Conservation (phyloP, 2,113 vertebrate genomes). For the Lota lota region DNA sequence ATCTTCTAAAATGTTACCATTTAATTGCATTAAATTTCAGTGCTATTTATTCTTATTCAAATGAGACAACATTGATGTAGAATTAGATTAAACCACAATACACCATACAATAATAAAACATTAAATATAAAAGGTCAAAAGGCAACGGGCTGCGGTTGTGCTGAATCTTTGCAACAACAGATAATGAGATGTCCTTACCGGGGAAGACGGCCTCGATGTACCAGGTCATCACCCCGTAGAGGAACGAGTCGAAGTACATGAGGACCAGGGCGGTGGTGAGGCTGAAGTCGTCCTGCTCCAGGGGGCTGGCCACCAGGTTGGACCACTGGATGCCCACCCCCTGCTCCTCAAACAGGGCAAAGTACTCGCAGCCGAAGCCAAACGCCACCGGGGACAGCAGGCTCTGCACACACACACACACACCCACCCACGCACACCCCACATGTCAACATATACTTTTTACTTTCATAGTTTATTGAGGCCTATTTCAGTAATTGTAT, state of each 20-base stretch:
- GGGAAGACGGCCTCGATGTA: constrained; percentile 96
- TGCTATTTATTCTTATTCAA: too few species aligned
- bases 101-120: too few species aligned
- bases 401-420: constrained; percentile 73
- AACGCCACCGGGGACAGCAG: constrained; percentile 95
- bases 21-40: too few species aligned
- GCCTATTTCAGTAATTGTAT: not conserved
- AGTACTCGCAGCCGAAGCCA: constrained; percentile 94
- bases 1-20: too few species aligned
- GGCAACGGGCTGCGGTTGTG: too few species aligned
- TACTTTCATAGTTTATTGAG: not conserved
- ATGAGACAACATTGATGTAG: too few species aligned
- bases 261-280: constrained; percentile 83
- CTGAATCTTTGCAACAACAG: not conserved
- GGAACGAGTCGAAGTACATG: constrained; percentile 89
- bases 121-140: too few species aligned
- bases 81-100: too few species aligned
- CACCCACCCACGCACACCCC: not conserved
- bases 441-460: not conserved
- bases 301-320: constrained; percentile 86
- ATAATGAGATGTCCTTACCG: constrained; percentile 65
- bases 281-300: constrained; percentile 87
- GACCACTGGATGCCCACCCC: constrained; percentile 93
- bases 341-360: constrained; percentile 94
- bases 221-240: constrained; percentile 95